Percentiles rank a stretch among this genome's conserved stretches.
phyloP scores from a whole-genome alignment of 37 sponge, comb jelly and placozoan genomes.

The Halisarca cf. caerulea region DNA sequence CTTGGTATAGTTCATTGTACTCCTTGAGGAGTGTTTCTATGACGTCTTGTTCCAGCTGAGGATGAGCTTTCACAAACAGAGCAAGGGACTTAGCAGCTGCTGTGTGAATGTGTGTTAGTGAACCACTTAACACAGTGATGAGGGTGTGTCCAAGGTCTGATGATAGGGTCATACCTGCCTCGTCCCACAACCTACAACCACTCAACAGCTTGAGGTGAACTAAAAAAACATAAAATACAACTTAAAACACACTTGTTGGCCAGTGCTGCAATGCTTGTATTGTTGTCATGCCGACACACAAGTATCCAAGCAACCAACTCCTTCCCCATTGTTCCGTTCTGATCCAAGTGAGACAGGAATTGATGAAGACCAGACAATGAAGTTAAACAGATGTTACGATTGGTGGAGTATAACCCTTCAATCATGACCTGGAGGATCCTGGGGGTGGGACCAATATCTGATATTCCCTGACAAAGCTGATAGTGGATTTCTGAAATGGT shows the following conservation, averaged over 20 bases:
- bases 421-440: conserved; percentile 14
- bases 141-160: conserved; percentile 22
- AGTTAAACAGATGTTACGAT: not conserved
- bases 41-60: not conserved
- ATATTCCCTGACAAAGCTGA: not conserved
- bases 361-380: not conserved
- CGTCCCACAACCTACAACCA: conserved; percentile 61
- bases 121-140: conserved; percentile 27
- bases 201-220: not conserved
- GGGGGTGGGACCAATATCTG: conserved; percentile 14
- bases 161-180: conserved; percentile 2
- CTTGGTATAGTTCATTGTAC: conserved; percentile 40
- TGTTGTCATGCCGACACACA: conserved; percentile 26
- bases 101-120: conserved; percentile 32
- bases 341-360: not conserved
- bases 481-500: not conserved
- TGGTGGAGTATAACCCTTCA: conserved; percentile 40
- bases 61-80: conserved; percentile 41
- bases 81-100: conserved; percentile 52
- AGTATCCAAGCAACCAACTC: conserved; percentile 22
- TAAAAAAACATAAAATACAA: conserved; percentile 1
- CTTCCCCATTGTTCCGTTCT: not conserved
- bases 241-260: not conserved
- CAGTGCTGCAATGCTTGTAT: not conserved
- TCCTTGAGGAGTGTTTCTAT: conserved; percentile 30